Evolutionary conservation across 2,113 vertebrate genomes (phyloP).

Genomic region (Microcebus ravelobensis): DNA sequence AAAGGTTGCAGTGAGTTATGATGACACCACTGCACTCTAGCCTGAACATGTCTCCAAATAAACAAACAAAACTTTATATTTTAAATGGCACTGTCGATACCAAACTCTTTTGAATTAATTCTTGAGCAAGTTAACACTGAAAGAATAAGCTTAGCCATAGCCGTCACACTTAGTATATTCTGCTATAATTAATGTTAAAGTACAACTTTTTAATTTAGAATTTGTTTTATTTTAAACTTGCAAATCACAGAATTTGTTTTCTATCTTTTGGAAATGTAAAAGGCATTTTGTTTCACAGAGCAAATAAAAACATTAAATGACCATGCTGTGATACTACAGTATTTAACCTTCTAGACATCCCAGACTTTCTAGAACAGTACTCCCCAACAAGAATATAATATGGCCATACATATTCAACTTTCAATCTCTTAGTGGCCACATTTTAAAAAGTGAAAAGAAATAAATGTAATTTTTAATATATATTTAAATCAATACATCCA

Average conservation of each 20-base stretch:
- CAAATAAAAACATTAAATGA: constrained; percentile 16
- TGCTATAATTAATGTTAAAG: neutral
- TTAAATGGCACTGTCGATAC: neutral
- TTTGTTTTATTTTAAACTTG: neutral
- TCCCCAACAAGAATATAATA: neutral
- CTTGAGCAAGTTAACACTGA: neutral
- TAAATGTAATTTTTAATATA: neutral
- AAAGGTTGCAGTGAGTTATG: neutral
- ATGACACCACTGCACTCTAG: neutral
- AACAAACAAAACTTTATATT: neutral
- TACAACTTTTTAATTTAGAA: constrained; percentile 28
- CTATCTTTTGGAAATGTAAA: neutral
- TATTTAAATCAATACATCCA: neutral
- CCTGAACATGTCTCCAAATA: neutral
- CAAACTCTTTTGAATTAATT: neutral
- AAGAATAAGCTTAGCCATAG: neutral
- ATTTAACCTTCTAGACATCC: neutral
- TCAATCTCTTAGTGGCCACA: neutral
- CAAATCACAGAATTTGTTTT: neutral
- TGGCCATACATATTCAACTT: neutral
- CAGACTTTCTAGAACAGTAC: neutral
- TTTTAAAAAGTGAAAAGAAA: neutral
- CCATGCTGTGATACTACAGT: neutral
- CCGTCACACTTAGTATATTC: neutral
- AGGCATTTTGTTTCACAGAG: neutral